Evolutionary conservation across 2,797 vertebrate genomes (phyloP).

Genomic region (Varecia variegata): DNA sequence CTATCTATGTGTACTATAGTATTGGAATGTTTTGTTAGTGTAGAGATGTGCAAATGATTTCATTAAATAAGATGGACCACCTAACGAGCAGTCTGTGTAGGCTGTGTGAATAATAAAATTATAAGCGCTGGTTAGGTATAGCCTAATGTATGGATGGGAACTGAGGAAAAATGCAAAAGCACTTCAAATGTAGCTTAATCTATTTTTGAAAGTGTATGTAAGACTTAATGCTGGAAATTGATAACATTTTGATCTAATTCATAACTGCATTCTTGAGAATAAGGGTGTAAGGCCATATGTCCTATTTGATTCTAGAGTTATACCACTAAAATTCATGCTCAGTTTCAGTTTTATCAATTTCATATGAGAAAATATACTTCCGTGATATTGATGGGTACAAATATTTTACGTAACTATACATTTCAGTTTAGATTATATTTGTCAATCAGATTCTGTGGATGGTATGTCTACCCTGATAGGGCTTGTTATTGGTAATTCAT

Average conservation of each 20-base stretch:
- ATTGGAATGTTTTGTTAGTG: neutral
- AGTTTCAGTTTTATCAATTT: neutral
- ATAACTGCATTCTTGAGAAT: neutral
- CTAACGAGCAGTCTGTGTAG: neutral
- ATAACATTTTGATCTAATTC: neutral
- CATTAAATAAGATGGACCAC: neutral
- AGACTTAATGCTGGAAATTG: neutral
- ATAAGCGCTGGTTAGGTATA: neutral
- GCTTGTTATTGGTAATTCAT: neutral
- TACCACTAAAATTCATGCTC: neutral
- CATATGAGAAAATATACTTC: neutral
- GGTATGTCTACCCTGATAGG: neutral
- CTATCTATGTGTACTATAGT: neutral
- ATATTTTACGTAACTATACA: neutral
- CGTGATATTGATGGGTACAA: neutral
- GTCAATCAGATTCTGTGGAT: neutral
- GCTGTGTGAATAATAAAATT: neutral
- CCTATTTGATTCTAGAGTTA: neutral
- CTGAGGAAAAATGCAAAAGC: neutral
- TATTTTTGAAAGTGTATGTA: neutral
- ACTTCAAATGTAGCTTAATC: neutral
- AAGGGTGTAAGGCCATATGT: neutral
- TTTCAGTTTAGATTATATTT: constrained; percentile 6
- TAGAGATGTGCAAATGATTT: neutral
- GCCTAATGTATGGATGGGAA: neutral